phyloP scores from a whole-genome alignment of 2,797 vertebrate genomes.

The Rhinatrema bivittatum region DNA sequence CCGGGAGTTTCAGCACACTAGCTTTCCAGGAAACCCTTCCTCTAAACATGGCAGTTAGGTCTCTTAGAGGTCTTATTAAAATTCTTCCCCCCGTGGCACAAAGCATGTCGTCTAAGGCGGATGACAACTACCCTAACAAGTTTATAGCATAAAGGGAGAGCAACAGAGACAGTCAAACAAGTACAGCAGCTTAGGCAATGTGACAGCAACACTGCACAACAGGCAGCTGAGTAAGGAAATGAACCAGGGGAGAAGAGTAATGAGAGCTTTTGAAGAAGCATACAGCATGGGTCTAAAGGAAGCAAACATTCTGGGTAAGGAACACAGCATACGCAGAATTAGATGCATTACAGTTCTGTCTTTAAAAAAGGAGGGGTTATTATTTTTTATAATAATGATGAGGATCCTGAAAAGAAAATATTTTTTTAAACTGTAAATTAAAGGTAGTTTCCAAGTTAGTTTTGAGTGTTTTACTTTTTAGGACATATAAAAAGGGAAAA shows the following conservation, averaged over 20 bases:
- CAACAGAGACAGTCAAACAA: constrained; percentile 27
- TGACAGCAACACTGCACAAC: constrained; percentile 25
- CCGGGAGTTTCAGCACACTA: constrained; percentile 43
- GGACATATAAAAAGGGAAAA: too few species aligned
- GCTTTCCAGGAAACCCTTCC: constrained; percentile 53
- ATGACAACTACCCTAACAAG: constrained; percentile 53
- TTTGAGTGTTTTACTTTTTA: too few species aligned
- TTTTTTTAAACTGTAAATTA: too few species aligned
- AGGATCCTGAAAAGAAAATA: too few species aligned
- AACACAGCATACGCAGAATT: too few species aligned
- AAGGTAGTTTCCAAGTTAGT: too few species aligned
- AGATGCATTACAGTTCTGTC: too few species aligned
- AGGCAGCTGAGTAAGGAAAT: constrained; percentile 28
- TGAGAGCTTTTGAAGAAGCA: too few species aligned
- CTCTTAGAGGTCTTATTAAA: constrained; percentile 78
- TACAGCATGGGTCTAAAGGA: constrained; percentile 1
- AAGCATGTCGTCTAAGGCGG: constrained; percentile 53
- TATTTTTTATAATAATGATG: too few species aligned
- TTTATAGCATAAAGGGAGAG: constrained; percentile 28
- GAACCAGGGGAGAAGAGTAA: constrained; percentile 20
- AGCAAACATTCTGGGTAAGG: too few species aligned
- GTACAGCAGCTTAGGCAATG: constrained; percentile 4
- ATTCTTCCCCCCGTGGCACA: constrained; percentile 53
- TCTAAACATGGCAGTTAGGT: constrained; percentile 49
- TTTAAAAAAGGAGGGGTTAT: too few species aligned